phyloP scores from a whole-genome alignment of 2,797 vertebrate genomes.

The Phaenicophaeus curvirostris region DNA sequence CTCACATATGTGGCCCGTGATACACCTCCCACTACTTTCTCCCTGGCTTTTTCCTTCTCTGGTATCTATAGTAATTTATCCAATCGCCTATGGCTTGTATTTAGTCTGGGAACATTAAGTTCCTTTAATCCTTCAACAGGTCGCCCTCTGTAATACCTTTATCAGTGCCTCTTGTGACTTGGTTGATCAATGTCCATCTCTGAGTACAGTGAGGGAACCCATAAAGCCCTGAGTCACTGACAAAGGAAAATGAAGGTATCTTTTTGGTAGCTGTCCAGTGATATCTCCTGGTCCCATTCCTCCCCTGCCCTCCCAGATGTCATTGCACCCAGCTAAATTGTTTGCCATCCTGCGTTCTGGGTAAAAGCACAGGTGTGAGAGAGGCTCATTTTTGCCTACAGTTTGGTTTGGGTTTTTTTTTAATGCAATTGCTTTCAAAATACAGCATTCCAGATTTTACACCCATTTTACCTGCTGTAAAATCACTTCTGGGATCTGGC shows the following conservation, averaged over 20 bases:
- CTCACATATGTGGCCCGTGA: accelerated
- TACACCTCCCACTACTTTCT: neutral
- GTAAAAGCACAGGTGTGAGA: neutral
- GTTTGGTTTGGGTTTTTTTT: accelerated
- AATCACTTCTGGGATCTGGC: neutral
- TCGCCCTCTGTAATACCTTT: neutral
- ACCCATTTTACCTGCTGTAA: neutral
- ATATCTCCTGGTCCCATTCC: neutral
- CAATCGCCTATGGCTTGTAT: neutral
- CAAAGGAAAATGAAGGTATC: neutral
- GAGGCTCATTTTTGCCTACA: neutral
- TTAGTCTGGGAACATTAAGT: neutral
- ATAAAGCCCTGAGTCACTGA: neutral
- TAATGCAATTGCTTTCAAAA: neutral
- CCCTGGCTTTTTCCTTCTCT: neutral
- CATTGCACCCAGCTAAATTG: neutral
- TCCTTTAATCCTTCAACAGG: neutral
- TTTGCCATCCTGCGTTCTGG: neutral
- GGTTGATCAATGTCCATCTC: neutral
- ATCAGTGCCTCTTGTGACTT: neutral
- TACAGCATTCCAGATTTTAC: neutral
- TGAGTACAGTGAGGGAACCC: neutral
- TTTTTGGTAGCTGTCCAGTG: neutral
- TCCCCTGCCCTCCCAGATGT: neutral
- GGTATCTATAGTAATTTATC: neutral